Evolutionary conservation across 2,888 invertebrate species (phyloP), one percentile per base, ranked within the genome.

Genomic region (Amiota mariae): DNA sequence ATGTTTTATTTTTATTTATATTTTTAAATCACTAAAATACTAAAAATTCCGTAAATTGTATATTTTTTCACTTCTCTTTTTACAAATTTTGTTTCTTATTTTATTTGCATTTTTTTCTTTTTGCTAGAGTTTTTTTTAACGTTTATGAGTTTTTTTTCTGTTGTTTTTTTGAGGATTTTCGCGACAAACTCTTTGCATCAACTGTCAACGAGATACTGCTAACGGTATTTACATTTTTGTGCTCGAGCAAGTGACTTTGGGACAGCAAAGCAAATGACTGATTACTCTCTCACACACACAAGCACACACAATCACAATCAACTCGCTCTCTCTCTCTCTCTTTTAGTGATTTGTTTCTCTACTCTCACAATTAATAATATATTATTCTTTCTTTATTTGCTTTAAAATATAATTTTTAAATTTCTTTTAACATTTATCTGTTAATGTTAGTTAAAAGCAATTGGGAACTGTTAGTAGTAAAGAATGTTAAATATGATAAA

Each of bases 151-250:
- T 75, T 75, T 66, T 76, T 15, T 66, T 73, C 51, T 71, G 72
- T 36, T 66, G 68, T 71, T 76, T 63, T 74, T 54, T n/a, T 36
- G n/a, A 51, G 15, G 36, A 15, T 71, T 47, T 71, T 56, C 54
- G 72, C 59, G 49, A 15, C 11, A 63, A 77, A 85, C 85, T 83
- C 80, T 80, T 80, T 81, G 83, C 82, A 79, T 85, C 85, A 81
- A 86, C 85, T 81, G 87, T 85, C 85, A 80, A 83, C 80, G 80
- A 82, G 76, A 75, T 82, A 87, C 88, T 87, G 86, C 80, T 85
- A 80, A 79, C 80, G 80, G 81, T 85, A 79, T 84, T 81, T 79
- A 77, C 79, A 63, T 79, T 36, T 59, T 36, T 12, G 36, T 75
- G 78, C 70, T 76, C 72, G 72, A 56, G 70, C 73, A 59, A 15